Base-by-base conservation (phyloP, 1,140 invertebrate species). In the Drosophila miranda region DNA sequence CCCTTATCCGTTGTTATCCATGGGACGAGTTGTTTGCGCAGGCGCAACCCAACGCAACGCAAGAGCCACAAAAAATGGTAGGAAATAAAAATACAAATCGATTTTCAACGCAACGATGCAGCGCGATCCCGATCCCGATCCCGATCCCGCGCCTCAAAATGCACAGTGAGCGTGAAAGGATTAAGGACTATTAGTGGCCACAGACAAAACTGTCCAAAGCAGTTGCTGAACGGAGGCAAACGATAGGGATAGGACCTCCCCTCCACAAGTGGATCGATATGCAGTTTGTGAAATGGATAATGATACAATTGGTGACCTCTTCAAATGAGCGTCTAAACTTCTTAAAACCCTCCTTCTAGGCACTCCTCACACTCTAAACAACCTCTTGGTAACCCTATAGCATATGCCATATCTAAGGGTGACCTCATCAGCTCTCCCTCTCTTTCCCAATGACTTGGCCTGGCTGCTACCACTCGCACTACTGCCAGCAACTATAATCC, bases 1-100 rank as follows among this genome's bases (percentile, higher is more conserved):
- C 66, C 86, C 81, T 86, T 86, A 86, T 86, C 82, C 82, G 77
- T 73, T 83, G 71, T 89, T 90, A 89, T 90, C 83, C 88, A 77
- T 77, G 64, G 59, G 73, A 64, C 75, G 80, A 62, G 80, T 89
- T 89, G 86, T 89, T 89, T 90, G 88, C 88, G 88, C 88, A 90
- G 88, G 88, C 88, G 88, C 88, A 90, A 79, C 88, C 71, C 77
- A 78, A 82, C 38, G 66, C 75, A 78, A 79, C 38, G 66, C 77
- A 78, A 82, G 28, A 64, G 63, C 66, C 62, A 68, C 9, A 34
- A 64, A 63, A 64, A 68, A 69, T 42, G 51, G 51, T 56, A 30
- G 50, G 51, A 56, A 68, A 69, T 68, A 69, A 68, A 46, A 68
- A 44, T 69, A 90, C 88, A 90, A 90, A 90, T 90, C 88, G 88